These are phyloP conservation scores for Halcyon chelicuti DNA, from an alignment of 2,797 vertebrate species.

Conservation along the genomic window DNA sequence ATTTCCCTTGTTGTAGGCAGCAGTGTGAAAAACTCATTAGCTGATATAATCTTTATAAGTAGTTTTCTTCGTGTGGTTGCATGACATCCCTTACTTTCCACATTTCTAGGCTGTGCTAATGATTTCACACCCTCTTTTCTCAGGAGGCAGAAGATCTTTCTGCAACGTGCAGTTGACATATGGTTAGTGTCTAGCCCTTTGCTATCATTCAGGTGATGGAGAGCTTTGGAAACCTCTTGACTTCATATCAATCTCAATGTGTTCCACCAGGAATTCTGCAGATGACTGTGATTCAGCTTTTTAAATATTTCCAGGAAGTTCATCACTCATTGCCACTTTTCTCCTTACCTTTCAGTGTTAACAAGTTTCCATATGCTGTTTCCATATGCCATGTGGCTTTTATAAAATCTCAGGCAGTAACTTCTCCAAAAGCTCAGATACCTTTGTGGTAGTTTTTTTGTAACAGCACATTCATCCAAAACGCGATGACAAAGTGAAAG, in stretches of 20 bases:
- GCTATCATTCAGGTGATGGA: slow-evolving; percentile 27
- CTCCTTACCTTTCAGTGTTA: slow-evolving; percentile 48
- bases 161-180: not conserved
- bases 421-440: not conserved
- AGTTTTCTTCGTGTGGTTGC: not conserved
- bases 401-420: slow-evolving; percentile 3
- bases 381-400: slow-evolving; percentile 46
- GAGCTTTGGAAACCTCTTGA: slow-evolving; percentile 40
- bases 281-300: slow-evolving; percentile 47
- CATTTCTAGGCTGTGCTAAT: slow-evolving; percentile 12
- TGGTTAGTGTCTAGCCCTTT: slow-evolving; percentile 17
- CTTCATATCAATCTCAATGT: slow-evolving; percentile 24
- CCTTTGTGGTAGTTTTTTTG: not conserved
- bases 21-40: slow-evolving; percentile 53
- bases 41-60: slow-evolving; percentile 3
- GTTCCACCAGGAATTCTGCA: slow-evolving; percentile 49
- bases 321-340: slow-evolving; percentile 59
- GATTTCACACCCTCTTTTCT: slow-evolving; percentile 16
- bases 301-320: slow-evolving; percentile 50
- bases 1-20: slow-evolving; percentile 6
- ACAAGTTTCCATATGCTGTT: slow-evolving; percentile 48
- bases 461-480: not conserved
- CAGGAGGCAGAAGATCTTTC: not conserved
- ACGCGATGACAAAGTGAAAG: not conserved
- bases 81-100: not conserved